Evolutionary conservation across 1,140 invertebrate genomes (phyloP).

Genomic region (Tachypleus tridentatus): DNA sequence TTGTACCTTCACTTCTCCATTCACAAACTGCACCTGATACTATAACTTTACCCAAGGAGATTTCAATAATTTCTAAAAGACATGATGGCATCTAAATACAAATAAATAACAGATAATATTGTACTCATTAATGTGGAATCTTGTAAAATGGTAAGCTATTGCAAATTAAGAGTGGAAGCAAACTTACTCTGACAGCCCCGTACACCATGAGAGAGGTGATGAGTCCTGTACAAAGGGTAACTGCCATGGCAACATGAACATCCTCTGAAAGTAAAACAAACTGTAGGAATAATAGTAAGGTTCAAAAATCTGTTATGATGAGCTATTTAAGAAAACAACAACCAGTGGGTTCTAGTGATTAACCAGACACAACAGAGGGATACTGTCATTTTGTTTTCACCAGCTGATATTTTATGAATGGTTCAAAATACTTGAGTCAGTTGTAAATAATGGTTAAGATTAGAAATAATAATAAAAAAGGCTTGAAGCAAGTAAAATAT

Average conservation of each 20-base stretch:
- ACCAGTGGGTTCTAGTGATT: not conserved
- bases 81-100: too few relatives aligned
- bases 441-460: too few relatives aligned
- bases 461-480: too few relatives aligned
- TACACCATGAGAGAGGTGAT: conserved; percentile 16
- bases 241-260: conserved; percentile 16
- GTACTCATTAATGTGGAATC: not conserved
- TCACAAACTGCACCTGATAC: too few relatives aligned
- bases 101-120: too few relatives aligned
- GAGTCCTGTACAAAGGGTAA: conserved; percentile 16
- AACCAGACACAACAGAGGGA: not conserved
- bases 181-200: conserved; percentile 16
- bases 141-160: not conserved
- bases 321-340: not conserved
- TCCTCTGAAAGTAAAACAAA: conserved; percentile 13
- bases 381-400: too few relatives aligned
- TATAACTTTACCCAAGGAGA: too few relatives aligned
- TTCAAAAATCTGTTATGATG: not conserved
- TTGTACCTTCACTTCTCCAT: too few relatives aligned
- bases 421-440: too few relatives aligned
- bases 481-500: too few relatives aligned
- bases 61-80: too few relatives aligned
- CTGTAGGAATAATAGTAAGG: not conserved
- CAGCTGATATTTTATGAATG: too few relatives aligned
- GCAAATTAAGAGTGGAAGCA: not conserved